A percentile compares a stretch with the other conserved stretches of the same genome.
Evolutionary conservation across 2,888 invertebrate species (phyloP).

Genomic region (Lasioglossum zephyrum): DNA sequence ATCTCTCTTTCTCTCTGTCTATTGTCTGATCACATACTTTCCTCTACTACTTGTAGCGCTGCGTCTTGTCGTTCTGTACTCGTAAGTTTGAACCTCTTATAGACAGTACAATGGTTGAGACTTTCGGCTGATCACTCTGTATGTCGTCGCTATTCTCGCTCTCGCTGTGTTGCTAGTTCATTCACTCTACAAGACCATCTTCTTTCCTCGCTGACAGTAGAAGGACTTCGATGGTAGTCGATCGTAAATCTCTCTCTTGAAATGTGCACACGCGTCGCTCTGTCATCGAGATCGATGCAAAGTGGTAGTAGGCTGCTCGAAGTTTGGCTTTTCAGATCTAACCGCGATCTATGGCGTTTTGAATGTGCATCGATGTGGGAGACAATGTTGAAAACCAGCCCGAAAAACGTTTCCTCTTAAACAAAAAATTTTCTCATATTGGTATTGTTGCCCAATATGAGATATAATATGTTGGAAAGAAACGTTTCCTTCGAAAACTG

Average conservation of each 20-base stretch:
- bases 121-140: conserved; percentile 30
- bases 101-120: conserved; percentile 42
- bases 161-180: conserved; percentile 20
- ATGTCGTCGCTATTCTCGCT: conserved; percentile 18
- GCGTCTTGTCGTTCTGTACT: conserved; percentile 63
- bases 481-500: background rate
- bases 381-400: background rate
- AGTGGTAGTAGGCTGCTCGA: background rate
- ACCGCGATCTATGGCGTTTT: background rate
- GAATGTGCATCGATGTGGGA: background rate
- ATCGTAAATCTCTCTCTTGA: conserved; percentile 23
- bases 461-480: background rate
- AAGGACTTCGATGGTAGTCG: conserved; percentile 29
- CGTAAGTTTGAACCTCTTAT: conserved; percentile 15
- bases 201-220: background rate
- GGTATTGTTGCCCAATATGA: background rate
- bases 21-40: conserved; percentile 25
- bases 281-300: conserved; percentile 2
- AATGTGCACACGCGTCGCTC: background rate
- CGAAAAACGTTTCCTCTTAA: background rate
- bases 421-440: background rate
- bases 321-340: background rate
- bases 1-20: conserved; percentile 37
- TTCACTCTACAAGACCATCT: conserved; percentile 45
- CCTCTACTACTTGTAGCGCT: conserved; percentile 46